A percentile compares a stretch with the other conserved stretches of the same genome.
Conservation (phyloP, 2,888 invertebrate species). For the Erebia aethiops region DNA sequence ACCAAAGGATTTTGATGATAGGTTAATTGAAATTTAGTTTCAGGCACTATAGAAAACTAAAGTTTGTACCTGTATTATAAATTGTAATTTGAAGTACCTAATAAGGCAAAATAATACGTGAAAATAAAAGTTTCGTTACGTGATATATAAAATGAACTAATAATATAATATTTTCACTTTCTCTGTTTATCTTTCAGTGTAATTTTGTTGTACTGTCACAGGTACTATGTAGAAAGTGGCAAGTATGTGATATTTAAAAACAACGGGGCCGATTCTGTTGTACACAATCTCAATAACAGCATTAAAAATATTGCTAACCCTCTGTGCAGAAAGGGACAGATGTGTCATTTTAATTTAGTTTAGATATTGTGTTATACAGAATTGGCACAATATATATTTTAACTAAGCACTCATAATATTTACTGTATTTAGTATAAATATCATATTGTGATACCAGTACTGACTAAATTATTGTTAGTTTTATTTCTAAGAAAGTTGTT, state of each 20-base stretch:
- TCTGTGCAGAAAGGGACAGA: no score
- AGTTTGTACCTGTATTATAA: background rate
- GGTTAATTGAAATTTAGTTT: conserved; percentile 27
- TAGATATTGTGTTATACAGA: no score
- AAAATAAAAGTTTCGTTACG: background rate
- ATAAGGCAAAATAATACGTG: background rate
- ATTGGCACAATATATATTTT: background rate
- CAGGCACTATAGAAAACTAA: background rate
- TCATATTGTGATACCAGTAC: conserved; percentile 61
- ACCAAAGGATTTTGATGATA: conserved; percentile 7
- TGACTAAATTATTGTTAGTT: conserved; percentile 61
- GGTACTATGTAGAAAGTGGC: background rate
- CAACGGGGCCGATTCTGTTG: background rate
- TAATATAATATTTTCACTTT: background rate
- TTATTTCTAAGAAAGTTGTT: conserved; percentile 51
- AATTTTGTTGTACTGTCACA: background rate
- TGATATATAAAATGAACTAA: no score
- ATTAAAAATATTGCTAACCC: no score
- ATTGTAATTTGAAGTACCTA: background rate
- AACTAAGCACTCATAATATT: conserved; percentile 20
- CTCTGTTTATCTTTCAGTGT: background rate
- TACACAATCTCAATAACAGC: no score
- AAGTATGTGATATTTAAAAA: background rate
- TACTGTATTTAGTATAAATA: conserved; percentile 48
- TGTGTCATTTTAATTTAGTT: no score